These are phyloP conservation scores for Tenualosa ilisha DNA, from an alignment of 2,797 vertebrate species.

Conservation along the genomic window DNA sequence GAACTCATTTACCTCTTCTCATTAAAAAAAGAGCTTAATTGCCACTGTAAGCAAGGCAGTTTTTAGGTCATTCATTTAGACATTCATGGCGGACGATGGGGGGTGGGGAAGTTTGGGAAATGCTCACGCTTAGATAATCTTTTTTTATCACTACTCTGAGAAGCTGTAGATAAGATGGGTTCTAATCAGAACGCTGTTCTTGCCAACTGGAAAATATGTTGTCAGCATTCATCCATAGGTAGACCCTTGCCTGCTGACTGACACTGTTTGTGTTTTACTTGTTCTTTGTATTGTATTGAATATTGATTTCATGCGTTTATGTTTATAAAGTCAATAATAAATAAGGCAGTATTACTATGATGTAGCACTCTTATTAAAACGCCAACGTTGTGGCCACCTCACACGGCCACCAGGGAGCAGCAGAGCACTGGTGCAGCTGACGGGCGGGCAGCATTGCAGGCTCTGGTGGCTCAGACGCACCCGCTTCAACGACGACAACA, in stretches of 20 bases:
- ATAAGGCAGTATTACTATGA: slow-evolving; percentile 33
- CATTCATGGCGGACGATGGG: not conserved
- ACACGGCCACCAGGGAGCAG: slow-evolving; percentile 39
- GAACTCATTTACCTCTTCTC: not conserved
- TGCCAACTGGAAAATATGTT: slow-evolving; percentile 25
- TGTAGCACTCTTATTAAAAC: slow-evolving; percentile 16
- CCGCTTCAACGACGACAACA: not conserved
- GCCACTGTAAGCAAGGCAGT: not conserved
- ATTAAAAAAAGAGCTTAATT: not conserved
- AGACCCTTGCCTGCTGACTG: not conserved
- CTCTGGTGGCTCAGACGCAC: slow-evolving; percentile 33
- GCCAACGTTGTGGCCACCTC: slow-evolving; percentile 3
- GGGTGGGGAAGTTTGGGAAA: not conserved
- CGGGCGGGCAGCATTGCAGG: slow-evolving; percentile 32
- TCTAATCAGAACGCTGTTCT: slow-evolving; percentile 29
- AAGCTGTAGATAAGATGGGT: slow-evolving; percentile 38
- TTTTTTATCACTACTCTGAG: slow-evolving; percentile 21
- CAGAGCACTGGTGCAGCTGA: not conserved
- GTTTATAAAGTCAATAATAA: slow-evolving; percentile 3
- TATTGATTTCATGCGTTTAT: not conserved
- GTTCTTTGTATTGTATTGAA: slow-evolving; percentile 8
- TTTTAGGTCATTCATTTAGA: not conserved
- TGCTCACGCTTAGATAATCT: not conserved
- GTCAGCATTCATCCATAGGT: not conserved
- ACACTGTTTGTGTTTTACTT: not conserved